Conservation (phyloP, 2,113 vertebrate genomes). For the Pogona vitticeps region DNA sequence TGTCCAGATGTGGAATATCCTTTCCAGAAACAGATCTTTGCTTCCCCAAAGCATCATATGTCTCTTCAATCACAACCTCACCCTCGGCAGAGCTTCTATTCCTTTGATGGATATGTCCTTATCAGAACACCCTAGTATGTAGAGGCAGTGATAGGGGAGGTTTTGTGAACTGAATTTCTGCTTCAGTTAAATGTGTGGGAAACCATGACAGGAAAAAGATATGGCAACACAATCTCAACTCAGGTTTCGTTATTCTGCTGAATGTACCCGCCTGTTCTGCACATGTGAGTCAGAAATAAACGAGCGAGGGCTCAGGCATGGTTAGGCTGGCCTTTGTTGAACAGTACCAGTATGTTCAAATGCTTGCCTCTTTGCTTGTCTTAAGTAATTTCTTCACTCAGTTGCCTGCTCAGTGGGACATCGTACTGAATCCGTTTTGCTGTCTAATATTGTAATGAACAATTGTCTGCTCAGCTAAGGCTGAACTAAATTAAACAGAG, state of each 20-base stretch:
- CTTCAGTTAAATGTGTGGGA: not conserved
- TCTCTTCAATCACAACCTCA: no score
- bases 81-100: not conserved
- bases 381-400: slow-evolving; percentile 44
- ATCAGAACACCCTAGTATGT: not conserved
- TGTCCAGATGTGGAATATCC: no score
- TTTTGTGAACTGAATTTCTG: not conserved
- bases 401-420: slow-evolving; percentile 52
- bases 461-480: slow-evolving; percentile 36
- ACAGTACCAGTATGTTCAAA: slow-evolving; percentile 49
- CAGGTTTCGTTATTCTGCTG: not conserved
- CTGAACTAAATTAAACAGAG: slow-evolving; percentile 43
- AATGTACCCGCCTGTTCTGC: not conserved
- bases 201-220: not conserved
- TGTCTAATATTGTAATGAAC: slow-evolving; percentile 56
- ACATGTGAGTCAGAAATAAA: not conserved
- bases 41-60: no score
- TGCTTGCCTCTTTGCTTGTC: slow-evolving; percentile 56
- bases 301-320: not conserved
- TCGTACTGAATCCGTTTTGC: slow-evolving; percentile 57
- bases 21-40: no score
- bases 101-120: not conserved
- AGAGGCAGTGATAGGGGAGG: not conserved
- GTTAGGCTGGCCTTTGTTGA: not conserved
- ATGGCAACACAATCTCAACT: not conserved